These are phyloP conservation scores for Scaptomyza hsui DNA, from an alignment of 1,140 invertebrate genomes.

Conservation along the genomic window DNA sequence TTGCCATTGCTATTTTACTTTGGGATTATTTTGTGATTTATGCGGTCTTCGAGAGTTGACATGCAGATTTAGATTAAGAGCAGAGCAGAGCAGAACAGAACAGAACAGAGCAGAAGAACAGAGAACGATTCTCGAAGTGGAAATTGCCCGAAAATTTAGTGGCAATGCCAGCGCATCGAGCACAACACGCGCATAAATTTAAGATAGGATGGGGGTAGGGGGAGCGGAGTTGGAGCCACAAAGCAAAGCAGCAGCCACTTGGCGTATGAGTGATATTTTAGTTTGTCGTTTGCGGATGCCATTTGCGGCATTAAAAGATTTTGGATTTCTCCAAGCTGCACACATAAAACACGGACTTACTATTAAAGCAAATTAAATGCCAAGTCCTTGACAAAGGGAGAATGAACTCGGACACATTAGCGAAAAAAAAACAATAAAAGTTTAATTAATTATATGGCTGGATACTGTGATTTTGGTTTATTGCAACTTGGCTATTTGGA, in stretches of 20 bases:
- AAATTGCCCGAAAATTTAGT: slow-evolving; percentile 32
- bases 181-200: slow-evolving; percentile 70
- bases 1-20: slow-evolving; percentile 78
- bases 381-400: slow-evolving; percentile 1
- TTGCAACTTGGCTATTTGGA: slow-evolving; percentile 47
- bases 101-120: neutral
- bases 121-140: slow-evolving; percentile 2
- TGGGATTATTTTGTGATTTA: slow-evolving; percentile 83
- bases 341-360: slow-evolving; percentile 67
- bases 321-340: slow-evolving; percentile 22
- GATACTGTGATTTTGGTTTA: slow-evolving; percentile 60
- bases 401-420: slow-evolving; percentile 11
- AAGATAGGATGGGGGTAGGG: neutral
- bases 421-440: slow-evolving; percentile 59
- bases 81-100: slow-evolving; percentile 30
- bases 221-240: slow-evolving; percentile 2
- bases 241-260: slow-evolving; percentile 23
- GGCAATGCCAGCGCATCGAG: slow-evolving; percentile 15
- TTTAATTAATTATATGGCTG: slow-evolving; percentile 77
- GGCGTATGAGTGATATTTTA: slow-evolving; percentile 79
- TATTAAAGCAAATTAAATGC: slow-evolving; percentile 77
- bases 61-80: slow-evolving; percentile 82
- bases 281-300: slow-evolving; percentile 62
- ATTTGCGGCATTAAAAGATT: slow-evolving; percentile 79
- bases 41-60: slow-evolving; percentile 81